Percentiles rank a stretch among this genome's conserved stretches.
Conservation (phyloP, 2,113 vertebrate genomes). For the Saimiri boliviensis region DNA sequence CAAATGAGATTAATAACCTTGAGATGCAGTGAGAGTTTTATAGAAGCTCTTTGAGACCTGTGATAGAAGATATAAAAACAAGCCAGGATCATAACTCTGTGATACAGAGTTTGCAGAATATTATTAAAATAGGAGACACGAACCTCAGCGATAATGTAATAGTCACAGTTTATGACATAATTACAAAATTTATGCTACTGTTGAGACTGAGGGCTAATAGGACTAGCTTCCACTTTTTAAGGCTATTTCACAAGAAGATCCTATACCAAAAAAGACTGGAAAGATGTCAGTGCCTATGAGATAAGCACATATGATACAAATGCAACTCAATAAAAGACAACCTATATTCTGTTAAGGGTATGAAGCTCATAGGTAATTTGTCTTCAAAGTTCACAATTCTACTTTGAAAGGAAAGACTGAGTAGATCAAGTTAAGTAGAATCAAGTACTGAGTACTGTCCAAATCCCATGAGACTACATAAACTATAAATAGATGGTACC, state of each 20-base stretch:
- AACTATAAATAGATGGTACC: not conserved
- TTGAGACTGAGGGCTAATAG: not conserved
- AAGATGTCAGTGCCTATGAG: not conserved
- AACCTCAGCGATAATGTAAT: not conserved
- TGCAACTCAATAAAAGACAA: not conserved
- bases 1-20: not conserved
- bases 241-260: not conserved
- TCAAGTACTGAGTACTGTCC: not conserved
- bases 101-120: not conserved
- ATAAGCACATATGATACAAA: not conserved
- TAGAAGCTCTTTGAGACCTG: not conserved
- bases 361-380: not conserved
- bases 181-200: not conserved
- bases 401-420: not conserved
- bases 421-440: not conserved
- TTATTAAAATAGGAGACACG: not conserved
- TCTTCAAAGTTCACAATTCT: not conserved
- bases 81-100: not conserved
- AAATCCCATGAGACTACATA: not conserved
- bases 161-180: not conserved
- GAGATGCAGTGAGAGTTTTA: not conserved
- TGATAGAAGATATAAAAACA: not conserved
- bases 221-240: not conserved
- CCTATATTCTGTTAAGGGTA: not conserved
- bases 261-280: not conserved